Evolutionary conservation across 2,797 vertebrate species (phyloP), one percentile per base, ranked within the genome.

Genomic region (Enteromius radiatus): DNA sequence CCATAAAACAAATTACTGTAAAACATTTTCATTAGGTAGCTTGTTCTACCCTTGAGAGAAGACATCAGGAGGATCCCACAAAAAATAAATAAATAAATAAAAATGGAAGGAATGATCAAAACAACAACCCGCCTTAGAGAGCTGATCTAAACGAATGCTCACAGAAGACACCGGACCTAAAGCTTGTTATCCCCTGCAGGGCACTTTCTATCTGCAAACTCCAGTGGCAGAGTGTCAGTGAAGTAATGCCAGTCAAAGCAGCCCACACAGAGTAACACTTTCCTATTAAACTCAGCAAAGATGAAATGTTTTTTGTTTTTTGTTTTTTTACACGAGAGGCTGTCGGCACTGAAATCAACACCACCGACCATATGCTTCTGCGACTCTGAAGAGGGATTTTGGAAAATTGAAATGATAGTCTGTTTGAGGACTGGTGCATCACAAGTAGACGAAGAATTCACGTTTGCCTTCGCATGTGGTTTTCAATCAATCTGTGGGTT

Each of bases 1-100:
- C 33, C 9, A 45, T 79, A 69, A 86, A 84, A 86, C 76, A 77
- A 87, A 76, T 80, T 54, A 84, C 69, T 76, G 63, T 61, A 67
- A 43, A 17, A 23, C 23, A 38, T 77, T 78, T 84, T 75, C 64
- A 86, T 86, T 87, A 77, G 45, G 23, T 21, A 76, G 47, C 79
- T 78, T 68, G 75, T 15, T 36, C 43, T 23, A 17, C 54, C 23
- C 33, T n/a, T 14, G 31, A 61, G 12, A 33, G 21, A 73, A 33
- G 8, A 0, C 26, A 17, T 63, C 54, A 71, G 21, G 19, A 81
- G 47, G 23, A 80, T 15, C 33, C 23, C 6, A 28, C 21, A 3
- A 8, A 26, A 11, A 28, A 61, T n/a, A 26, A n/a, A 47, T 36
- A 36, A 36, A 36, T 5, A 36, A 36, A 33, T 5, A 5, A 41